Base-by-base conservation (phyloP, 2,113 vertebrate species). In the Nanger granti region DNA sequence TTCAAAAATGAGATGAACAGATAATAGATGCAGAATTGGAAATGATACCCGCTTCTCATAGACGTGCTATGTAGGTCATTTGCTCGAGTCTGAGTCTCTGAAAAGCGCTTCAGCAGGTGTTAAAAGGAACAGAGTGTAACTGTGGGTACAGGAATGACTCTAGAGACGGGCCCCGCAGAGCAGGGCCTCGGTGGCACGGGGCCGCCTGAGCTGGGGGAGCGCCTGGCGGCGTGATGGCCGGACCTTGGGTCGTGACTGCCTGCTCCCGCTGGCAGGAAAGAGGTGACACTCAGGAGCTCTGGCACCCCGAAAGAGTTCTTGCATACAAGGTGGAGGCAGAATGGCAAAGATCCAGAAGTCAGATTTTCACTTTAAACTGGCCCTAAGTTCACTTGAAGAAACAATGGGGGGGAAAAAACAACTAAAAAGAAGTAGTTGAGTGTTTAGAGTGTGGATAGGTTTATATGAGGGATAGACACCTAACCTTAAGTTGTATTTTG, bases 1-100 rank as follows among this genome's bases (percentile, higher is more conserved):
- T 97, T 97, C 86, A 97, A 92, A 97, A 96, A 91, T 96, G 52
- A 96, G 97, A 98, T 97, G 88, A 92, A 82, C 47, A 97, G 96
- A 98, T 98, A 93, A 92, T 87, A 98, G 92, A 64, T 57, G 79
- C 57, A 97, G 88, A 90, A 91, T 83, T 93, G 88, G 91, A 96
- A 95, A 96, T 91, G 64, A 86, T 64, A 96, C 18, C 18, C 37
- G 80, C 82, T 94, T 97, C 95, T 97, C 88, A 96, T 15, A 89
- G 92, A 76, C 80, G 57, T 90, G 84, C 73, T 97, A 94, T 97
- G 91, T 96, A 97, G 97, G 97, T 95, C 97, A 98, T 47, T 69
- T 79, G 87, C 64, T 96, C 82, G 80, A 87, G 90, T 84, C 10
- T 34, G 73, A 92, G 44, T 57, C 41, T 88, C 41, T 84, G 64